Evolutionary conservation across 2,888 invertebrate species (phyloP), one percentile per base, ranked within the genome.

Genomic region (Stomorhina lunata): DNA sequence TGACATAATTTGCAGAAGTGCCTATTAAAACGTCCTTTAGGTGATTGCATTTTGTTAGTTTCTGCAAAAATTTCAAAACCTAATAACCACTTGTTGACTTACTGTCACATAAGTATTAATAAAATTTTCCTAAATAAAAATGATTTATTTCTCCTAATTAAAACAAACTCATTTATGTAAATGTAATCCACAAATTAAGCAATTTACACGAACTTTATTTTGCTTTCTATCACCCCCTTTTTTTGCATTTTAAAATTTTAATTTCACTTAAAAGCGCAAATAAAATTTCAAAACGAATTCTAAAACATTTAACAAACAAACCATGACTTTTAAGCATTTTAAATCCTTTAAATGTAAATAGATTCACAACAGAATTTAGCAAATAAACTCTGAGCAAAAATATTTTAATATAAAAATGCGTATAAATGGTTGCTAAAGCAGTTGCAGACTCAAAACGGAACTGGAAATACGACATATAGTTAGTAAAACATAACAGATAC

Each of bases 261-360:
- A 27, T 61, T 50, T 61, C 9, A 6, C 15, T 17, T 12, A 43
- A 25, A 55, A 55, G 32, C 4, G 9, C 63, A 55, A 55, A 45
- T 34, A 43, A 50, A 45, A 17, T 45, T 55, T n/a, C n/a, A n/a
- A n/a, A 65, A 22, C 53, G 40, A 45, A 48, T 25, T 55, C 10
- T 32, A 6, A 15, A 55, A 57, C 12, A 37, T 20, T n/a, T n/a
- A 45, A 12, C 17, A 17, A 48, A 59, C n/a, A n/a, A n/a, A 15
- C 37, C 22, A 61, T 48, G 37, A 57, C 57, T 57, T 66, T 29
- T 29, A n/a, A 25, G 5, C 15, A 43, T 43, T 43, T 59, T 2
- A 61, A 69, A 77, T 69, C 37, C 32, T 32, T 17, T 15, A 68
- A 61, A 50, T 61, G 43, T 43, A 43, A 69, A 69, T 76, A 68